Evolutionary conservation across 2,888 invertebrate genomes (phyloP).

Genomic region (Drosophila borborema): DNA sequence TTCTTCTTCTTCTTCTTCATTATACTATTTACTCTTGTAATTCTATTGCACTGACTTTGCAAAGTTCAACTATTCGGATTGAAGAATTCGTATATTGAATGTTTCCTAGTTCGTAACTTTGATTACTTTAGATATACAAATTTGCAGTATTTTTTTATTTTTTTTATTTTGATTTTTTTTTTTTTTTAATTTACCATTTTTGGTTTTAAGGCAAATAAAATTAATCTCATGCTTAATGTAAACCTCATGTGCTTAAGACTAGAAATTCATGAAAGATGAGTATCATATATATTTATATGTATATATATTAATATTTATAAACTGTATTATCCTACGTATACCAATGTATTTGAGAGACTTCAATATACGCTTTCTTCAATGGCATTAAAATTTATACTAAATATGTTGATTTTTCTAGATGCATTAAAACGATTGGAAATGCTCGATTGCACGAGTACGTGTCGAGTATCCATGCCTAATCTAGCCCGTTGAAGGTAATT

Average conservation of each 20-base stretch:
- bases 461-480: slow-evolving; percentile 9
- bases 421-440: slow-evolving; percentile 51
- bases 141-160: slow-evolving; percentile 19
- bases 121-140: slow-evolving; percentile 37
- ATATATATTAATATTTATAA: slow-evolving; percentile 20
- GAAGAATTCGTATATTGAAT: slow-evolving; percentile 16
- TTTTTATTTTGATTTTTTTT: neutral
- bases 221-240: slow-evolving; percentile 31
- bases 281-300: slow-evolving; percentile 21
- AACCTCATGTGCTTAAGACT: slow-evolving; percentile 48
- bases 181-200: slow-evolving; percentile 42
- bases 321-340: slow-evolving; percentile 46
- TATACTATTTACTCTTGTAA: slow-evolving; percentile 21
- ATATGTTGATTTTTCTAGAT: slow-evolving; percentile 48
- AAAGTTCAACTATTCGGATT: slow-evolving; percentile 26
- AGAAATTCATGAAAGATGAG: slow-evolving; percentile 66
- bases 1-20: slow-evolving; percentile 15
- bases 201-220: slow-evolving; percentile 61
- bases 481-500: slow-evolving; percentile 21
- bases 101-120: slow-evolving; percentile 41
- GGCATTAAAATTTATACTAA: slow-evolving; percentile 59
- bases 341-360: slow-evolving; percentile 35
- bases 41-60: slow-evolving; percentile 31
- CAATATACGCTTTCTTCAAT: slow-evolving; percentile 33
- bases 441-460: slow-evolving; percentile 18